These are phyloP conservation scores for Drosophila ercepeae DNA, from an alignment of 1,140 invertebrate genomes.

Conservation along the genomic window DNA sequence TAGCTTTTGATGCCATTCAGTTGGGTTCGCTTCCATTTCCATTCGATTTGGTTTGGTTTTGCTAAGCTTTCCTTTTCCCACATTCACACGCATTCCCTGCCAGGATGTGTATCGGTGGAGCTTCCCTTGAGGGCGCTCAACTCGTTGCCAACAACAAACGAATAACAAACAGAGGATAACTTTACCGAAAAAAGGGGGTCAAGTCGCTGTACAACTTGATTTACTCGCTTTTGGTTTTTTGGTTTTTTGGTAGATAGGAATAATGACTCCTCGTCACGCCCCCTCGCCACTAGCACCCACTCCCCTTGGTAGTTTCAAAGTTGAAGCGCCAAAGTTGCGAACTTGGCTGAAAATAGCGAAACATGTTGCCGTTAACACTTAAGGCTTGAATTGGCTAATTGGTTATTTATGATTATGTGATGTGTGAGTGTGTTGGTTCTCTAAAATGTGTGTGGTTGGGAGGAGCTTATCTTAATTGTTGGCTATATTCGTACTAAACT, in stretches of 20 bases:
- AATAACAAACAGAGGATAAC: slow-evolving; percentile 44
- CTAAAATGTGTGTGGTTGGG: slow-evolving; percentile 12
- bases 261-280: slow-evolving; percentile 40
- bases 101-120: background rate
- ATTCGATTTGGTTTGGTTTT: slow-evolving; percentile 4
- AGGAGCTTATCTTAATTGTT: slow-evolving; percentile 46
- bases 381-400: slow-evolving; percentile 80
- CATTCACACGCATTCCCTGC: slow-evolving; percentile 23
- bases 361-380: slow-evolving; percentile 78
- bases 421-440: slow-evolving; percentile 12
- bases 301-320: slow-evolving; percentile 55
- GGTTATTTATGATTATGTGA: slow-evolving; percentile 71
- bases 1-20: slow-evolving; percentile 50
- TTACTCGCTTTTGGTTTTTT: slow-evolving; percentile 30
- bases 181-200: slow-evolving; percentile 61
- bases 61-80: slow-evolving; percentile 33
- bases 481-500: slow-evolving; percentile 38
- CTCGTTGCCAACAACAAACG: slow-evolving; percentile 81
- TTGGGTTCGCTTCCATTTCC: slow-evolving; percentile 7
- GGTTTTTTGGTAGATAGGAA: slow-evolving; percentile 19
- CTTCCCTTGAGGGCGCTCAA: slow-evolving; percentile 57
- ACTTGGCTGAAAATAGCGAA: slow-evolving; percentile 76
- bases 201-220: slow-evolving; percentile 65
- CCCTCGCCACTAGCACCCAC: background rate
- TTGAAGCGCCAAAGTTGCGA: slow-evolving; percentile 74